Percentiles rank a stretch among this genome's conserved stretches.
These are phyloP conservation scores for Zaprionus ghesquierei DNA, from an alignment of 1,140 invertebrate species.

Conservation along the genomic window DNA sequence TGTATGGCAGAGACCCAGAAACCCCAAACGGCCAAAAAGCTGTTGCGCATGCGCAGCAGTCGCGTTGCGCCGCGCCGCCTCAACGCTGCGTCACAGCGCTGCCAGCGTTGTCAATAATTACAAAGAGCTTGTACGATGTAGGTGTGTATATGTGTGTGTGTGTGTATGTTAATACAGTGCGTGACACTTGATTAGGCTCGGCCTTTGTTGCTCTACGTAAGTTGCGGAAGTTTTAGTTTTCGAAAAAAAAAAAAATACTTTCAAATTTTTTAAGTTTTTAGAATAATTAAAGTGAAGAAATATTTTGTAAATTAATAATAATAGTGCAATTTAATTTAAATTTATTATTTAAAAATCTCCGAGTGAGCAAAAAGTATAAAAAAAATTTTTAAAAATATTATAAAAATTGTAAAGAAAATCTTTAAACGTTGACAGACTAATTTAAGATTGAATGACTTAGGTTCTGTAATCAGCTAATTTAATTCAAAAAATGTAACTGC, in stretches of 20 bases:
- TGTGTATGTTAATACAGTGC: neutral
- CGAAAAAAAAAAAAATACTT: neutral
- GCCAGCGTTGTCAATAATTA: constrained; percentile 17
- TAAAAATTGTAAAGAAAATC: neutral
- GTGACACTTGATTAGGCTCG: neutral
- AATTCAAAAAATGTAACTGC: neutral
- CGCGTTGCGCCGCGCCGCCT: no score
- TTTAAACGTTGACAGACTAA: neutral
- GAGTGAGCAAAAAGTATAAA: no score
- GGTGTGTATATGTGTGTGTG: neutral
- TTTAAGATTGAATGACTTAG: neutral
- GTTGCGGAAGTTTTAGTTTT: neutral
- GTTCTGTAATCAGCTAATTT: neutral
- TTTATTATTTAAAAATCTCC: no score
- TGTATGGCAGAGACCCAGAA: constrained; percentile 71
- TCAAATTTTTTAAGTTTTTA: neutral
- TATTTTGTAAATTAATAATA: no score
- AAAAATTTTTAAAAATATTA: no score
- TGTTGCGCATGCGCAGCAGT: constrained; percentile 70
- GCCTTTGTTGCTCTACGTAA: neutral
- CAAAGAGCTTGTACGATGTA: neutral
- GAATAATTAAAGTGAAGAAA: no score
- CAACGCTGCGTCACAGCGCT: neutral
- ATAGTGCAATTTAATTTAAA: no score
- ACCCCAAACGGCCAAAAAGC: constrained; percentile 61